Conservation (phyloP, 2,113 vertebrate species). For the Indicator indicator region DNA sequence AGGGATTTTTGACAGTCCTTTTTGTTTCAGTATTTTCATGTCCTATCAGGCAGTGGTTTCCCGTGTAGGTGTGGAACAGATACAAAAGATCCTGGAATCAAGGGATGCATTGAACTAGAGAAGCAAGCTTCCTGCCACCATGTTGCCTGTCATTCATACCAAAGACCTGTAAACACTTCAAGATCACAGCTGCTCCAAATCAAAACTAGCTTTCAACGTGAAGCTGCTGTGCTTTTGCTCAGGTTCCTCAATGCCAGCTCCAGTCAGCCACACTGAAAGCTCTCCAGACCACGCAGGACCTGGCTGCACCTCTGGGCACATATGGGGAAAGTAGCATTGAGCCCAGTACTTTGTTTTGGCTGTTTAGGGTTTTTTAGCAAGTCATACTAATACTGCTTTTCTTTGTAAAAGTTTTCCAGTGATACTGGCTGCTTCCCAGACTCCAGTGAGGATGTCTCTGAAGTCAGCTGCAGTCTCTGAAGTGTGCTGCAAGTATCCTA, state of each 20-base stretch:
- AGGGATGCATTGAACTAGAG: neutral
- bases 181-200: neutral
- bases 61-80: too few species aligned
- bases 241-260: neutral
- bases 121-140: neutral
- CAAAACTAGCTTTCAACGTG: neutral
- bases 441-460: slow-evolving; percentile 62
- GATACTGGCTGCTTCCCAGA: slow-evolving; percentile 51
- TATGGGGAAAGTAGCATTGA: neutral
- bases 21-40: accelerated
- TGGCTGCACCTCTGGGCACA: neutral
- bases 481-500: slow-evolving; percentile 65
- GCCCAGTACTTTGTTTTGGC: neutral
- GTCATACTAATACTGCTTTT: slow-evolving; percentile 46
- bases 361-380: slow-evolving; percentile 46
- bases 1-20: neutral
- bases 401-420: slow-evolving; percentile 44
- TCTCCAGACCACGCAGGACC: neutral
- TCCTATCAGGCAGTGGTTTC: neutral
- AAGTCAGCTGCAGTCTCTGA: slow-evolving; percentile 72
- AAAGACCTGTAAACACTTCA: neutral
- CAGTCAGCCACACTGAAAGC: neutral
- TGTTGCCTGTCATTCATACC: accelerated
- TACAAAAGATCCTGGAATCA: neutral
- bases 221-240: neutral